Base-by-base conservation (phyloP, 2,888 invertebrate genomes). In the Conomelus anceps region DNA sequence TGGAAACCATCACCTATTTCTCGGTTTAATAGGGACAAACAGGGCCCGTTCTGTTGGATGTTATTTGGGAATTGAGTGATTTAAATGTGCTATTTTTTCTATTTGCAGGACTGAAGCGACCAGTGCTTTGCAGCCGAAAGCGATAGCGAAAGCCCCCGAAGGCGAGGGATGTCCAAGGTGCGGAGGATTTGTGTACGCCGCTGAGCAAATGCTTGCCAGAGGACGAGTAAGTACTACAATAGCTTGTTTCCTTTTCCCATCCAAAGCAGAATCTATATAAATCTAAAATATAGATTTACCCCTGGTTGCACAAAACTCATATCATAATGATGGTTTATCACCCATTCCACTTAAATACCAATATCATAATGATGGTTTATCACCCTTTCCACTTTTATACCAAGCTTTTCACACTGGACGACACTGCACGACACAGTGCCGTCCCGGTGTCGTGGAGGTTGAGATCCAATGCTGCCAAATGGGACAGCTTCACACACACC, bases 191-290 rank as follows among this genome's bases (percentile, higher is more conserved):
- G 98, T 98, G 89, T 98, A 98, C 94, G 97, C 97, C 91, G 98
- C 98, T 90, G 98, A 98, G 94, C 97, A 98, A 94, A 98, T 98
- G 97, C 95, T 98, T 92, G 98, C 98, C 91, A 95, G 97, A 93
- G 97, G 97, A 95, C 95, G 96, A 95, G 97, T 98, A 95, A 96
- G 96, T 95, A n/a, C n/a, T n/a, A 1, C 20, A 20, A n/a, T 63
- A 4, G 1, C 63, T n/a, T n/a, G n/a, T n/a, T 63, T 63, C 1
- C 26, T n/a, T n/a, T 22, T 22, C 29, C 63, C 86, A 86, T 88
- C 86, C 88, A 88, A 3, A n/a, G n/a, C n/a, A 86, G 23, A 86
- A 13, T 24, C 13, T 85, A 85, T 85, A 22, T 87, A 90, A 41
- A 24, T 34, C n/a, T 87, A 22, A 22, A 87, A 23, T 87, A 23